A percentile compares a stretch with the other conserved stretches of the same genome.
Evolutionary conservation across 2,888 invertebrate genomes (phyloP).

Genomic region (Rapana venosa): DNA sequence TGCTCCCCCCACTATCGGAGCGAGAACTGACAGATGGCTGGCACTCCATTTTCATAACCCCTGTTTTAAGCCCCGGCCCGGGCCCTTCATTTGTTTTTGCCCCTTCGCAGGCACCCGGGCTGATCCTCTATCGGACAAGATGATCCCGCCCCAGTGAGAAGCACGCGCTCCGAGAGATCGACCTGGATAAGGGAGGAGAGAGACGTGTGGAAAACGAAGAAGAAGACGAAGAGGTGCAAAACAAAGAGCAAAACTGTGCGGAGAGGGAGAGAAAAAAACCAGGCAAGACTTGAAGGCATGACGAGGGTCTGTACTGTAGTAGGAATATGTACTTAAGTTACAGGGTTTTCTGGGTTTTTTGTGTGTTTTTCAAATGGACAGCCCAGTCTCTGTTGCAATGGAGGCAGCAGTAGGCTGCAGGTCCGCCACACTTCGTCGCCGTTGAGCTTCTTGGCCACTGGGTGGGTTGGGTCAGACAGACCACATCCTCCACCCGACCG

Average conservation of each 20-base stretch:
- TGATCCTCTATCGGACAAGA: conserved; percentile 1
- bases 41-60: conserved; percentile 17
- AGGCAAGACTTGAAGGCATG: no score
- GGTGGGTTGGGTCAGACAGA: no score
- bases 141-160: conserved; percentile 18
- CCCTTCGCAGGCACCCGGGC: not conserved
- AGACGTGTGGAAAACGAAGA: no score
- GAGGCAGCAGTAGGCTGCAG: no score
- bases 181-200: not conserved
- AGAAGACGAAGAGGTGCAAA: not conserved
- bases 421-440: no score
- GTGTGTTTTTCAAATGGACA: no score
- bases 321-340: no score
- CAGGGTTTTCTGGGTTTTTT: no score
- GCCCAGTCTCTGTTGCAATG: no score
- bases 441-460: no score
- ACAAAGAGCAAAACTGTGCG: not conserved
- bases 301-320: no score
- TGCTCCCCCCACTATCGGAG: not conserved
- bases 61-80: conserved; percentile 9
- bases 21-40: conserved; percentile 22
- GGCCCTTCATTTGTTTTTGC: conserved; percentile 29
- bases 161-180: not conserved
- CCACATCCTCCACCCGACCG: no score
- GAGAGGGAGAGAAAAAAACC: not conserved